Evolutionary conservation across 2,888 invertebrate genomes (phyloP).

Genomic region (Litoditis marina): DNA sequence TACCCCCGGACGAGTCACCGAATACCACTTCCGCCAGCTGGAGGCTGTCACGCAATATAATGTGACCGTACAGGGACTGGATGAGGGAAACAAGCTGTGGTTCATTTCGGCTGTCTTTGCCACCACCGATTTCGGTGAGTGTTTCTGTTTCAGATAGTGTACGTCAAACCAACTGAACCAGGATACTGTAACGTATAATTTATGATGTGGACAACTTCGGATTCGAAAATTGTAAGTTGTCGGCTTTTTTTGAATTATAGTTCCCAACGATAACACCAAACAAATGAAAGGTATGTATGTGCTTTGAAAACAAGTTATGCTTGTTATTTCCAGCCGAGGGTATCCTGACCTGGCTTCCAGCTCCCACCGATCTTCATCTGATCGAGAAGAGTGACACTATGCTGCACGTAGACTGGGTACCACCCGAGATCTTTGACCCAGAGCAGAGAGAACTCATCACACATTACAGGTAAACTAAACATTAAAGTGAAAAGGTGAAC

Average conservation of each 20-base stretch:
- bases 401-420: conserved; percentile 61
- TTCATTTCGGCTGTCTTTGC: conserved; percentile 57
- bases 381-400: conserved; percentile 61
- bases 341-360: conserved; percentile 55
- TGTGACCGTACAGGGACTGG: conserved; percentile 57
- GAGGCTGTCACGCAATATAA: conserved; percentile 59
- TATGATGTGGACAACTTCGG: too few species aligned
- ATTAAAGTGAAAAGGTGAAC: background rate
- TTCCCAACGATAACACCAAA: background rate
- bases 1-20: conserved; percentile 40
- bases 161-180: too few species aligned
- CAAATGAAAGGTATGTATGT: too few species aligned
- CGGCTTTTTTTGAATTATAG: too few species aligned
- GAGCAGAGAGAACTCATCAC: conserved; percentile 57
- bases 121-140: conserved; percentile 50
- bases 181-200: too few species aligned
- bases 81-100: conserved; percentile 53
- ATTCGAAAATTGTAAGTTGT: too few species aligned
- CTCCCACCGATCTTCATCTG: conserved; percentile 59
- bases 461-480: conserved; percentile 47
- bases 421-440: conserved; percentile 58
- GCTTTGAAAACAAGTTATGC: too few species aligned
- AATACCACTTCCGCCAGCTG: conserved; percentile 57
- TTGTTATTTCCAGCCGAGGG: conserved; percentile 41
- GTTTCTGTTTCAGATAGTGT: too few species aligned